Conservation (phyloP, 2,113 vertebrate genomes). For the Melanocharis versteri region DNA sequence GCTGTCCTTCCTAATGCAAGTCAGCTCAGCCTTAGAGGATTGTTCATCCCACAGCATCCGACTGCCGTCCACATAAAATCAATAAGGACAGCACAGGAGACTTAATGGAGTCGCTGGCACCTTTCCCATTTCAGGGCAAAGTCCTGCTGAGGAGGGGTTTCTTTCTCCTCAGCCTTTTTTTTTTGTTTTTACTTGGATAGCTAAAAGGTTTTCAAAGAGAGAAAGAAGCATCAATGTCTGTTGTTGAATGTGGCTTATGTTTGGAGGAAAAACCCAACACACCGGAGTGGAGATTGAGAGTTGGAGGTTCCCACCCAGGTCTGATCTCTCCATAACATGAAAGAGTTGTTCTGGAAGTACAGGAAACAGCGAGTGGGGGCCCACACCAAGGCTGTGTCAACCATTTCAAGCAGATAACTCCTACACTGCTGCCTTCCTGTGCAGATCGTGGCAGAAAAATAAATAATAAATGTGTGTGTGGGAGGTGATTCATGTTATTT, state of each 20-base stretch:
- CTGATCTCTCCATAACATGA: background rate
- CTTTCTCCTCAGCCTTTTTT: background rate
- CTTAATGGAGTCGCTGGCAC: conserved; percentile 51
- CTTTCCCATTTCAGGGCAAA: conserved; percentile 29
- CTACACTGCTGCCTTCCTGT: conserved; percentile 3
- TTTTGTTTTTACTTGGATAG: background rate
- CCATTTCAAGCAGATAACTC: conserved; percentile 5
- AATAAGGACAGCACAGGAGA: background rate
- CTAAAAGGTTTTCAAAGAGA: background rate
- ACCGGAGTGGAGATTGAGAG: accelerated
- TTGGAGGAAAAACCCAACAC: background rate
- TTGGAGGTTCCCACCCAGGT: background rate
- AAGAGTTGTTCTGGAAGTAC: background rate
- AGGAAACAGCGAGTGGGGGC: background rate
- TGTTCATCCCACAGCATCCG: background rate
- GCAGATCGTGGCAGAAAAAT: conserved; percentile 2
- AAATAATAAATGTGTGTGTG: background rate
- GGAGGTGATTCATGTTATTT: background rate
- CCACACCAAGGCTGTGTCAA: background rate
- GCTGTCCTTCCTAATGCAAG: background rate
- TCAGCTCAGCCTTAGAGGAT: background rate
- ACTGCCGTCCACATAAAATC: background rate
- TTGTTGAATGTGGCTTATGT: background rate
- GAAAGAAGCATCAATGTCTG: background rate
- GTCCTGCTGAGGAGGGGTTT: background rate